phyloP scores from a whole-genome alignment of 2,113 vertebrate species.

The Catagonus wagneri region DNA sequence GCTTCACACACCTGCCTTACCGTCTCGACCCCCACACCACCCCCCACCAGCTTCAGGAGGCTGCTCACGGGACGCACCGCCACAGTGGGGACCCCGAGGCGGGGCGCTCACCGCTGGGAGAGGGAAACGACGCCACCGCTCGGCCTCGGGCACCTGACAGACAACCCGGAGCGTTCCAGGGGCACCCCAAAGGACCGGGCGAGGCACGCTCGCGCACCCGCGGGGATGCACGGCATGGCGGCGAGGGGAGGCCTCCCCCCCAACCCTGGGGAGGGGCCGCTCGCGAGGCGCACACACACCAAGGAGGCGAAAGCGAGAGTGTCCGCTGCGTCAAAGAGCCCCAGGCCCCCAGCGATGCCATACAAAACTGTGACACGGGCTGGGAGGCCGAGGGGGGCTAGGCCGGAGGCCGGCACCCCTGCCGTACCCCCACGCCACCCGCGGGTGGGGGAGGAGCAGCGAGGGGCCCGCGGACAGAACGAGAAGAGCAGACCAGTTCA shows the following conservation, averaged over 20 bases:
- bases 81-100: too few relatives aligned
- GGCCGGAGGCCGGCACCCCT: not conserved
- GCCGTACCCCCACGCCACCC: not conserved
- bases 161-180: too few relatives aligned
- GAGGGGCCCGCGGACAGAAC: not conserved
- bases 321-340: not conserved
- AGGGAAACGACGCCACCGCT: too few relatives aligned
- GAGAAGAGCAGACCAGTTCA: not conserved
- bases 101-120: too few relatives aligned
- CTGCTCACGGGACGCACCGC: too few relatives aligned
- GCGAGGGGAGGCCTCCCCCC: not conserved
- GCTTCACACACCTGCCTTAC: too few relatives aligned
- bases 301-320: rapidly evolving
- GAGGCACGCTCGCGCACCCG: not conserved
- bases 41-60: too few relatives aligned
- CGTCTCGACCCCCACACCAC: too few relatives aligned
- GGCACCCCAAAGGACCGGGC: too few relatives aligned
- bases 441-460: rapidly evolving
- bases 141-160: too few relatives aligned
- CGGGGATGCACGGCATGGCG: too few relatives aligned
- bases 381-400: rapidly evolving
- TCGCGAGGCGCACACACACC: rapidly evolving
- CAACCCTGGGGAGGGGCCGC: not conserved
- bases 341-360: rapidly evolving
- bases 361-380: rapidly evolving